These are phyloP conservation scores for Drosophila paramelanica DNA, from an alignment of 2,888 invertebrate genomes.

Conservation along the genomic window DNA sequence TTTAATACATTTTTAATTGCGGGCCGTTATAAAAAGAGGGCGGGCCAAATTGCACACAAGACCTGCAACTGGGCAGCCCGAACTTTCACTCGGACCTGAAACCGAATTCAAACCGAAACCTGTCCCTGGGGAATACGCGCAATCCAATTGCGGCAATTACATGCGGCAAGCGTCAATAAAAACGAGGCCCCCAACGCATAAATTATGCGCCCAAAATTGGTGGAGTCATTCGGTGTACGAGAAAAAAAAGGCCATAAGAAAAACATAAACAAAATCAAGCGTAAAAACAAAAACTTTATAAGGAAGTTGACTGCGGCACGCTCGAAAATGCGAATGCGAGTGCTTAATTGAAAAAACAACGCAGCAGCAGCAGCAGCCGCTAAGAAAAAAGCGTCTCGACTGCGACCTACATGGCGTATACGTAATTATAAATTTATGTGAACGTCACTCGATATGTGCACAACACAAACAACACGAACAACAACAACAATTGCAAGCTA, in stretches of 20 bases:
- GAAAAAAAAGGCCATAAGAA: constrained; percentile 9
- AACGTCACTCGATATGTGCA: constrained; percentile 53
- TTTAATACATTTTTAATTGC: constrained; percentile 77
- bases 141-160: constrained; percentile 54
- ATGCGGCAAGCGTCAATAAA: constrained; percentile 42
- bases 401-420: constrained; percentile 76
- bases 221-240: constrained; percentile 19
- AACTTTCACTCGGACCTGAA: constrained; percentile 62
- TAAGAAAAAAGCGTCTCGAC: constrained; percentile 23
- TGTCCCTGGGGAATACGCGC: constrained; percentile 55
- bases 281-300: constrained; percentile 56
- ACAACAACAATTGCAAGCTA: constrained; percentile 43
- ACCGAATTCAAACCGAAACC: constrained; percentile 41
- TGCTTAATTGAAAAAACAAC: constrained; percentile 68
- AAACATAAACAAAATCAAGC: constrained; percentile 24
- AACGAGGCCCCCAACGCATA: constrained; percentile 55
- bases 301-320: constrained; percentile 70
- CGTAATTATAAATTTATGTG: constrained; percentile 79
- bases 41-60: constrained; percentile 21
- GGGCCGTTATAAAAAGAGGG: constrained; percentile 13
- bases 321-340: constrained; percentile 50
- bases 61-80: constrained; percentile 17
- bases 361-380: constrained; percentile 5
- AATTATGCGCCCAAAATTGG: constrained; percentile 71
- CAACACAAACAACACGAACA: constrained; percentile 24